These are phyloP conservation scores for Tyria jacobaeae DNA, from an alignment of 2,888 invertebrate genomes.

Conservation along the genomic window DNA sequence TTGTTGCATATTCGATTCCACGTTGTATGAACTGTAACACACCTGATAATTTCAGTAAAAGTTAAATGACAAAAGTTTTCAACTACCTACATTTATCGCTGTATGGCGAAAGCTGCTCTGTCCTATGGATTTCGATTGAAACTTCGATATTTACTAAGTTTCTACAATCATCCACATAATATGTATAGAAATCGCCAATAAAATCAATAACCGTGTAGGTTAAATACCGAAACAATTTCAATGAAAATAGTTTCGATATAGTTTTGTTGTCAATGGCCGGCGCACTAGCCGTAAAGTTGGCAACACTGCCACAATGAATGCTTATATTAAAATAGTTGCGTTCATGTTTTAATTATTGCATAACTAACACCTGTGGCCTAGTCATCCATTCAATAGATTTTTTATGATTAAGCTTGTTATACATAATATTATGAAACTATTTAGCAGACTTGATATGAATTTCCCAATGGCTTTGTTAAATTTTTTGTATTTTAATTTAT, in stretches of 20 bases:
- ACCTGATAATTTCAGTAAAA: conserved; percentile 22
- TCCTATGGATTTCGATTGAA: conserved; percentile 17
- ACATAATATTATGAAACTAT: conserved; percentile 51
- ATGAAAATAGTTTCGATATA: conserved; percentile 71
- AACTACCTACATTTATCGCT: conserved; percentile 13
- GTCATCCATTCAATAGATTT: conserved; percentile 56
- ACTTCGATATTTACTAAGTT: conserved; percentile 24
- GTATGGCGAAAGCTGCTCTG: conserved; percentile 13
- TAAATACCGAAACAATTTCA: conserved; percentile 73
- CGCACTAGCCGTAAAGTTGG: conserved; percentile 43
- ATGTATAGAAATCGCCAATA: conserved; percentile 45
- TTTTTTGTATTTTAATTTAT: conserved; percentile 44
- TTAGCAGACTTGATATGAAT: conserved; percentile 31
- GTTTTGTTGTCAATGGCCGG: conserved; percentile 60
- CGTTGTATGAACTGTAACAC: conserved; percentile 7
- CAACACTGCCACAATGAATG: conserved; percentile 60
- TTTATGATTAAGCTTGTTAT: conserved; percentile 48
- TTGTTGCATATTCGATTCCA: conserved; percentile 6
- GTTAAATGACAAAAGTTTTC: conserved; percentile 29
- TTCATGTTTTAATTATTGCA: conserved; percentile 57
- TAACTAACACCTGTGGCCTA: conserved; percentile 62
- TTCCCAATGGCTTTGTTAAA: conserved; percentile 52
- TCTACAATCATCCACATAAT: conserved; percentile 18
- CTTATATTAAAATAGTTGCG: conserved; percentile 76
- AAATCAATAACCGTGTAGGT: conserved; percentile 52